Base-by-base conservation (phyloP, 2,797 vertebrate species). In the Rhinella marina region DNA sequence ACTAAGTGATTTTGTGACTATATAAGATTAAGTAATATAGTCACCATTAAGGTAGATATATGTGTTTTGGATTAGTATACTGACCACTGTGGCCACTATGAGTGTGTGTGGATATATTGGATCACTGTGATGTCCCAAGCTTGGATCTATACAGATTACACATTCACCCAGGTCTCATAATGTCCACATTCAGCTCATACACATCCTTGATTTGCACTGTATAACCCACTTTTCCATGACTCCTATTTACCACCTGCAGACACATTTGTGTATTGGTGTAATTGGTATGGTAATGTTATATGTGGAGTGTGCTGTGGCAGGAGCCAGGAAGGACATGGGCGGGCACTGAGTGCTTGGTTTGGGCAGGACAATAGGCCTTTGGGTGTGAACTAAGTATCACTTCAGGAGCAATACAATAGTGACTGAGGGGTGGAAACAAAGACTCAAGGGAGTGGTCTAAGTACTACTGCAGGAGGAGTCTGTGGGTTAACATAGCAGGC, bases 291-390 rank as follows among this genome's bases (percentile, higher is more conserved):
- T 59, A 76, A 76, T 77, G 84, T 52, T 85, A 77, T 6, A 77
- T 64, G 57, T 77, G 84, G 73, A 77, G 73, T 85, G 84, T 78
- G 73, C 59, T 85, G n/a, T 6, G 73, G 16, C 84, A 85, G 59
- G 84, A 78, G 72, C n/a, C 48, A 54, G 32, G n/a, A 68, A 48
- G 62, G 27, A 81, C 6, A n/a, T 48, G 56, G 78, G 56, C 19
- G 10, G 78, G 27, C 72, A 41, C 5, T 41, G 41, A 41, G 41
- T 41, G 41, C 41, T 41, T 41, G 41, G n/a, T 57, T 7, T 61
- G 82, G 70, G 70, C 29, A 25, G 23, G 13, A 32, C 54, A 84
- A 52, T 72, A 17, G 52, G 7, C 25, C 5, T n/a, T 1, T 73
- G 54, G 82, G 68, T n/a, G 66, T n/a, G 12, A 13, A 57, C 19